Base-by-base conservation (phyloP, 2,888 invertebrate species). In the Julus scandinavius region DNA sequence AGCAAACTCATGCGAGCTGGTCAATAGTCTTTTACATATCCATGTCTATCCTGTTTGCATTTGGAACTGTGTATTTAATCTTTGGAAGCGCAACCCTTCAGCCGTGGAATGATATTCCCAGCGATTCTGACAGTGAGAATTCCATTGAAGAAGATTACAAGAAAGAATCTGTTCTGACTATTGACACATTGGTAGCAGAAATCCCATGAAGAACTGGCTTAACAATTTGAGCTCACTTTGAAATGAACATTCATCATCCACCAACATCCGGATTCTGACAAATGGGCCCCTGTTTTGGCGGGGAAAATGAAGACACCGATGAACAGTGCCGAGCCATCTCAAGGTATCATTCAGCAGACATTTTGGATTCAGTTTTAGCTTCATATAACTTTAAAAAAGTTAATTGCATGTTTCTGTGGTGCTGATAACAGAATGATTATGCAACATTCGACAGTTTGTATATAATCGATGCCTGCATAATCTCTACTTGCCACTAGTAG, bases 1-100 rank as follows among this genome's bases (percentile, higher is more conserved):
- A 88, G 88, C 49, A 88, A 87, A 88, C 88, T 7, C 87, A 87
- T 41, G 83, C 88, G 11, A 40, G 41, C 15, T 88, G 88, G 88
- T 29, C 20, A 5, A 88, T 87, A 20, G 87, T 88, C 0, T 88
- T 88, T n/a, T 88, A 83, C 87, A 88, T 88, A 38, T 38, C 87
- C 13, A 54, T 87, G 29, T 15, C 38, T 15, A 72, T 88, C 9
- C 11, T 87, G 13, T n/a, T 87, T 3, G 45, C 45, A 9, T 41
- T 87, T 20, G 88, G 80, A 54, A 87, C 84, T n/a, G 6, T 45
- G 1, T 88, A 38, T 41, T 80, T 45, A 17, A 80, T 88, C n/a
- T 45, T 87, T 11, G 88, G 87, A 13, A 17, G n/a, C 6, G 88
- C 50, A 20, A 83, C 20, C 38, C 40, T 87, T 11, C 87, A 88